Conservation (phyloP, 30 jellyfish, hydroid and myxozoan genomes). For the Morbakka virulenta region DNA sequence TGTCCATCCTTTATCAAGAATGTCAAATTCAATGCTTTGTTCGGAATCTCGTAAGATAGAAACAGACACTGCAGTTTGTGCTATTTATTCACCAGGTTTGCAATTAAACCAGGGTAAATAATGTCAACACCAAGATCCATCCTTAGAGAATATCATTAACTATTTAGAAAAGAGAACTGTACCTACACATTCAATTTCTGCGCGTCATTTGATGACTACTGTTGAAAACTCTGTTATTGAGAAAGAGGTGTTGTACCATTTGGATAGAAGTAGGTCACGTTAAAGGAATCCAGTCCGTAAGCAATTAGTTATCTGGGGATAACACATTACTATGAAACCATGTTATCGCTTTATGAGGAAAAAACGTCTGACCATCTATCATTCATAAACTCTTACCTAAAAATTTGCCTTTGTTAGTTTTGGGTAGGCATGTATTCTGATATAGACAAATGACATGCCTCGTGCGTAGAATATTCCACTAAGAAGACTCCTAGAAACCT, state of each 20-base stretch:
- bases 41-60: too few relatives aligned
- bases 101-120: constrained; percentile 18
- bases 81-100: constrained; percentile 35
- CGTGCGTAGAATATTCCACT: constrained; percentile 53
- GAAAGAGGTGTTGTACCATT: not conserved
- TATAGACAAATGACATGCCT: constrained; percentile 37
- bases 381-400: too few relatives aligned
- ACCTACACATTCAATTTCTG: constrained; percentile 10
- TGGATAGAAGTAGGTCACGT: not conserved
- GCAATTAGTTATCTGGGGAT: not conserved
- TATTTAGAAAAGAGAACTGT: too few relatives aligned
- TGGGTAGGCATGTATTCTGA: constrained; percentile 59
- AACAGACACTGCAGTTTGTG: not conserved
- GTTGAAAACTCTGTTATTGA: not conserved
- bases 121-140: constrained; percentile 34
- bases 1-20: not conserved
- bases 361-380: not conserved
- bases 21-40: too few relatives aligned
- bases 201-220: constrained; percentile 14
- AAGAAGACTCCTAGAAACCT: too few relatives aligned
- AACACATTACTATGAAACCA: not conserved
- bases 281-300: not conserved
- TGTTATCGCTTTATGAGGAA: not conserved
- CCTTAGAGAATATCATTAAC: constrained; percentile 5
- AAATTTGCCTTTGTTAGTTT: constrained; percentile 17